Evolutionary conservation across 1,140 invertebrate genomes (phyloP), one percentile per base, ranked within the genome.

Genomic region (Drosophila tani): DNA sequence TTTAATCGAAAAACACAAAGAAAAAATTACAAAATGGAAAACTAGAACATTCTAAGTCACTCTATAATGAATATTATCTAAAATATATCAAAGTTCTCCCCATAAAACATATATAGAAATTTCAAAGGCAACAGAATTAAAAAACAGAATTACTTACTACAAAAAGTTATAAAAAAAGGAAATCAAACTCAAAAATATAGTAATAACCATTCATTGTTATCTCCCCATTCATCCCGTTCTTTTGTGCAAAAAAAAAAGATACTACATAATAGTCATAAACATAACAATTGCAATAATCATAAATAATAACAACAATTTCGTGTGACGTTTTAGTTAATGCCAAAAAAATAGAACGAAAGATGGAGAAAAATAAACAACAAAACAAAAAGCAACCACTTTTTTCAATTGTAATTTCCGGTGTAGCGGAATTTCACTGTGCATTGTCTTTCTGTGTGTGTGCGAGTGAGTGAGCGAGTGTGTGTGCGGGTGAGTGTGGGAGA

Each of bases 401-500:
- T 84, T 88, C 85, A 88, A 88, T 88, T 88, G 85, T 88, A 70
- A 88, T 90, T 85, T 88, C 85, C 85, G 81, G 85, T 88, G 74
- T 90, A 81, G 74, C 81, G 81, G 81, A 85, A 90, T 88, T 84
- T 88, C 69, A 66, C 77, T 84, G 81, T 87, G 73, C 70, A 73
- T 64, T 65, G 74, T 78, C 19, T 41, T 38, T 38, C 29, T 62
- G 5, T 56, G 38, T 76, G 38, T 46, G 45, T 55, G 62, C 49
- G 29, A 64, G 51, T 56, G 27, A 60, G 43, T 55, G 45, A 40
- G 35, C 17, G 24, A 62, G 40, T 41, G 60, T 46, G 27, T 63
- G 21, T 45, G 70, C 45, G 38, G 24, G 60, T 19, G 27, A 46
- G 41, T 62, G 76, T 70, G 76, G 66, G 64, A 58, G 77, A 57